Conservation (phyloP, 2,797 vertebrate genomes). For the Micromesistius poutassou region DNA sequence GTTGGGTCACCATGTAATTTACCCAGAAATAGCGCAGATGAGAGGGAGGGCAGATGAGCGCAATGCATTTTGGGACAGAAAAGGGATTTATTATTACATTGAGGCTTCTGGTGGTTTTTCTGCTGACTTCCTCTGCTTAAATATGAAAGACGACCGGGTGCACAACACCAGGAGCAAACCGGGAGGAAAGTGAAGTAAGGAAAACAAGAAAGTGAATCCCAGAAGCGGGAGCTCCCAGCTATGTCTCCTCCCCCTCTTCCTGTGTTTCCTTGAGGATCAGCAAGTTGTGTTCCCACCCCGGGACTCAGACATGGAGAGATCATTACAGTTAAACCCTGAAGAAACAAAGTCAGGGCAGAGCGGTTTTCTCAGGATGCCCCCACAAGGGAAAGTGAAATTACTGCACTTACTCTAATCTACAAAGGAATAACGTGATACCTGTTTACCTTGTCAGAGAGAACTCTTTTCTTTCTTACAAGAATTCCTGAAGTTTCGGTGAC, state of each 20-base stretch:
- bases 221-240: neutral
- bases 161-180: neutral
- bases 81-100: neutral
- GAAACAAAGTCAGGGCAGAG: neutral
- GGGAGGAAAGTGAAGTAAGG: neutral
- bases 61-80: slow-evolving; percentile 6
- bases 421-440: neutral
- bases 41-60: neutral
- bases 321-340: neutral
- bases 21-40: neutral
- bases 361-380: neutral
- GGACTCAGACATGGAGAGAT: neutral
- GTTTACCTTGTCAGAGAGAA: neutral
- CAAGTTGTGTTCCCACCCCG: neutral
- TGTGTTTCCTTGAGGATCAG: slow-evolving; percentile 3
- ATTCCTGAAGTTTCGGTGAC: too few species aligned
- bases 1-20: neutral
- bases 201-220: neutral
- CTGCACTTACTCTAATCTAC: neutral
- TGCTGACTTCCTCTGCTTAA: neutral
- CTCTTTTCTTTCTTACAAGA: too few species aligned
- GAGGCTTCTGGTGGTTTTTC: neutral
- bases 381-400: neutral
- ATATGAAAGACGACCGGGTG: neutral
- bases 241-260: slow-evolving; percentile 18